phyloP scores from a whole-genome alignment of 1,140 invertebrate species.

The Choristoneura fumiferana region DNA sequence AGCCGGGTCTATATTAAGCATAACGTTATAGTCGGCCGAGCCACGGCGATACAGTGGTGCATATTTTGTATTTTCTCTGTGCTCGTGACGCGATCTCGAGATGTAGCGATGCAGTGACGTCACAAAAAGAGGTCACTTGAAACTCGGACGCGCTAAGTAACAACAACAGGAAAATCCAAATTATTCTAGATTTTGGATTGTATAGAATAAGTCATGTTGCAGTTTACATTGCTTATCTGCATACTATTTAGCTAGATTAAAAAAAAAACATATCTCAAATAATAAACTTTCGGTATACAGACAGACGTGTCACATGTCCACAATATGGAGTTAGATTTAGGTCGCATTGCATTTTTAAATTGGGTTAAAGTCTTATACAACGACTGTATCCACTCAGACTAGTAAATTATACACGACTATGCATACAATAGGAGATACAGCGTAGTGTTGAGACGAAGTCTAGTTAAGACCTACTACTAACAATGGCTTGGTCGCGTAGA shows the following conservation, averaged over 20 bases:
- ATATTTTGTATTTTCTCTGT: not conserved
- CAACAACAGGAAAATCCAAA: not conserved
- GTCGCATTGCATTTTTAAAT: constrained; percentile 11
- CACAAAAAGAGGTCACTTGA: constrained; percentile 9
- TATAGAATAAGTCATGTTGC: too few relatives aligned
- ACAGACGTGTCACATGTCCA: too few relatives aligned
- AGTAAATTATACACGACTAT: constrained; percentile 14
- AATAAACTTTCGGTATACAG: too few relatives aligned
- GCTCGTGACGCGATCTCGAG: not conserved
- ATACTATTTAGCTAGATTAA: too few relatives aligned
- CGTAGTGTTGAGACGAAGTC: constrained; percentile 4
- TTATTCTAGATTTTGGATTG: constrained; percentile 6
- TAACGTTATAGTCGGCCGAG: too few relatives aligned
- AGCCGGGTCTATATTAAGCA: too few relatives aligned
- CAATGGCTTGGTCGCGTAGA: not conserved
- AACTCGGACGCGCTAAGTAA: constrained; percentile 16
- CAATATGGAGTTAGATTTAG: not conserved
- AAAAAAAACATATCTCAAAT: too few relatives aligned
- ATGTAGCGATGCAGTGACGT: constrained; percentile 12
- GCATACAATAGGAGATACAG: constrained; percentile 11
- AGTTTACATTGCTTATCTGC: too few relatives aligned
- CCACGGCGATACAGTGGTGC: not conserved
- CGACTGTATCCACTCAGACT: constrained; percentile 13
- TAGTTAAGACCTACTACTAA: constrained; percentile 12
- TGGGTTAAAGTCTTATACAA: constrained; percentile 9